Percentiles rank a stretch among this genome's conserved stretches.
Evolutionary conservation across 2,888 invertebrate genomes (phyloP).

Genomic region (Melanotus villosus): DNA sequence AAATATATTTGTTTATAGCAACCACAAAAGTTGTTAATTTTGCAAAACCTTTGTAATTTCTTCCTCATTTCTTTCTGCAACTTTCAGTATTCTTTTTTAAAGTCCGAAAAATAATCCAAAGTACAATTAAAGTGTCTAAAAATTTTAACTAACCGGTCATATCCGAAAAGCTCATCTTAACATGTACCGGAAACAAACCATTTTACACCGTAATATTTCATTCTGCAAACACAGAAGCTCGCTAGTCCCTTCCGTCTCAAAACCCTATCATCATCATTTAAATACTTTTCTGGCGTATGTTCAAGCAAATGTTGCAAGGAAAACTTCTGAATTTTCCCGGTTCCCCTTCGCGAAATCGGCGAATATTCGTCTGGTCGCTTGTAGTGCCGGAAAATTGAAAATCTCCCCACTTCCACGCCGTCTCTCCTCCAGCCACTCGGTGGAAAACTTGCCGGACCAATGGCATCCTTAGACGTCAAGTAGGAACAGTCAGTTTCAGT

Average conservation of each 20-base stretch:
- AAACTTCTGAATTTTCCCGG: not conserved
- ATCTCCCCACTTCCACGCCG: constrained; percentile 32
- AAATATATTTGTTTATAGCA: no score
- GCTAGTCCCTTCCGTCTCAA: constrained; percentile 10
- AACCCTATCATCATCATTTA: constrained; percentile 43
- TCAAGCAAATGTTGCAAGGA: constrained; percentile 10
- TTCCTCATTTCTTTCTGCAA: no score
- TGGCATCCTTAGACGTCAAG: constrained; percentile 36
- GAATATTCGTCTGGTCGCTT: constrained; percentile 25
- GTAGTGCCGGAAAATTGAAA: constrained; percentile 43
- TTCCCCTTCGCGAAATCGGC: not conserved
- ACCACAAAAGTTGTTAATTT: no score
- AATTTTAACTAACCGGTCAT: no score
- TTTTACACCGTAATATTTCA: constrained; percentile 42
- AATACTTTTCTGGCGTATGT: constrained; percentile 23
- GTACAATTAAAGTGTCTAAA: no score
- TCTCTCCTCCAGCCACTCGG: constrained; percentile 35
- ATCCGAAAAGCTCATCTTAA: constrained; percentile 30
- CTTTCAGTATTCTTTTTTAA: no score
- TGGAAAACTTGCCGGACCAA: constrained; percentile 29
- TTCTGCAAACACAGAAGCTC: constrained; percentile 28
- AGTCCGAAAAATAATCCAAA: no score
- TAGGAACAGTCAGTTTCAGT: constrained; percentile 37
- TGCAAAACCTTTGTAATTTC: no score
- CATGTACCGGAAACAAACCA: constrained; percentile 33